phyloP scores from a whole-genome alignment of 1,140 invertebrate genomes.

The Sminthurides bifidus region DNA sequence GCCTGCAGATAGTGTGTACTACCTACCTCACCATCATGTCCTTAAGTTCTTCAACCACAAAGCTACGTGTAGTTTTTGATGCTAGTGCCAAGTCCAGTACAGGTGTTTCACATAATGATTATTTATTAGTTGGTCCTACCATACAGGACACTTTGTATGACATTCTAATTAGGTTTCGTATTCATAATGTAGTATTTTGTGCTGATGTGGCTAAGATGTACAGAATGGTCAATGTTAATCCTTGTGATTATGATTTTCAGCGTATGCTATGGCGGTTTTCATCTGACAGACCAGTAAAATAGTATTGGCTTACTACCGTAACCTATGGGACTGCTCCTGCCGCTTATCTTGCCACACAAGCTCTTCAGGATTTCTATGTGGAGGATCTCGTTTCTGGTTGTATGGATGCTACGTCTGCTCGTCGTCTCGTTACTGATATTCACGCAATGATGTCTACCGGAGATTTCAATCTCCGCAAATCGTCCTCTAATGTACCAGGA shows the following conservation, averaged over 20 bases:
- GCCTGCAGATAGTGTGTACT: slow-evolving; percentile 9
- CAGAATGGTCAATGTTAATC: slow-evolving; percentile 12
- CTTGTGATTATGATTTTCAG: slow-evolving; percentile 30
- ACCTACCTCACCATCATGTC: slow-evolving; percentile 35
- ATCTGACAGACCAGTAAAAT: slow-evolving; percentile 11
- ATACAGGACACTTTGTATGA: slow-evolving; percentile 25
- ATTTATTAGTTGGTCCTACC: slow-evolving; percentile 33
- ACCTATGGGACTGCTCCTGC: slow-evolving; percentile 33
- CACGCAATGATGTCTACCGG: slow-evolving; percentile 17
- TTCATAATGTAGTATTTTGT: slow-evolving; percentile 17
- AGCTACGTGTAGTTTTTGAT: slow-evolving; percentile 36
- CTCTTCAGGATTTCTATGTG: slow-evolving; percentile 2
- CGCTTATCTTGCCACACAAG: slow-evolving; percentile 33
- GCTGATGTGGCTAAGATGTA: slow-evolving; percentile 34
- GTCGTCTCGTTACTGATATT: slow-evolving; percentile 21
- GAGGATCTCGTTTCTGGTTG: slow-evolving; percentile 3
- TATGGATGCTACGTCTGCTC: neutral
- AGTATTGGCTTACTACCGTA: slow-evolving; percentile 32
- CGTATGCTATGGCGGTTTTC: slow-evolving; percentile 35
- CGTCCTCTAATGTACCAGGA: slow-evolving; percentile 32
- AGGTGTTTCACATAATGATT: slow-evolving; percentile 35
- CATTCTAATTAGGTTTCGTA: slow-evolving; percentile 23
- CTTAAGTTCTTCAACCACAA: slow-evolving; percentile 29
- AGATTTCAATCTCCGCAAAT: slow-evolving; percentile 35
- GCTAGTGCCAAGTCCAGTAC: slow-evolving; percentile 30